Percentiles rank a stretch among this genome's conserved stretches.
phyloP scores from a whole-genome alignment of 2,113 vertebrate species.

The Numida meleagris region DNA sequence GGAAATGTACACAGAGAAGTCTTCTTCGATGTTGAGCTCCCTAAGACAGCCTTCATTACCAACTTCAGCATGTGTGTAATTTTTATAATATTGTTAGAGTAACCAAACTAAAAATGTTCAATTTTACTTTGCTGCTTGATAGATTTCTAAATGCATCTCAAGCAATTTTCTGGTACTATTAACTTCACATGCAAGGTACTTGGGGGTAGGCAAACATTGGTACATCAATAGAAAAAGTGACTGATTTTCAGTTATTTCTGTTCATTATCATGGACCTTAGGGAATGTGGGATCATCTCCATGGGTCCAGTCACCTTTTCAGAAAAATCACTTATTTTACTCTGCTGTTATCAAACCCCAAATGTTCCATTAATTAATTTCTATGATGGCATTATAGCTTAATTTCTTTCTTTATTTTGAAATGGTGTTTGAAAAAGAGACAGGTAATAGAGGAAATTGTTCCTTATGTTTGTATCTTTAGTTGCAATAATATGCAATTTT shows the following conservation, averaged over 20 bases:
- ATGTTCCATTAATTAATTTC: conserved; percentile 4
- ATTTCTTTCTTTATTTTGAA: conserved; percentile 14
- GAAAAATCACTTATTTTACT: background rate
- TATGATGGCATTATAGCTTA: background rate
- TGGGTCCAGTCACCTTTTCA: background rate
- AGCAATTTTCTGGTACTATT: background rate
- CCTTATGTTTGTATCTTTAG: background rate
- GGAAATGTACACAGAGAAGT: conserved; percentile 82
- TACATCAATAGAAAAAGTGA: background rate
- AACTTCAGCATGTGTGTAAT: conserved; percentile 91
- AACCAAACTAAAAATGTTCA: background rate
- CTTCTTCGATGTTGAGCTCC: conserved; percentile 89
- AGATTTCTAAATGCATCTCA: background rate
- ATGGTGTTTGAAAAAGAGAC: background rate
- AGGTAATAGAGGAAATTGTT: background rate
- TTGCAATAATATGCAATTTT: background rate
- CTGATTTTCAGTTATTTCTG: conserved; percentile 10
- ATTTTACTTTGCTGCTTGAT: background rate
- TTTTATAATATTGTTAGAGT: background rate
- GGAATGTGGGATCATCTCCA: background rate
- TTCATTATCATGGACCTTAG: background rate
- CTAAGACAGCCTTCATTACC: conserved; percentile 94
- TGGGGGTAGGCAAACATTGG: background rate
- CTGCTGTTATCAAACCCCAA: background rate
- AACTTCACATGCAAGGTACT: background rate